Percentiles rank a stretch among this genome's conserved stretches.
phyloP scores from a whole-genome alignment of 2,797 vertebrate genomes.

The Tadarida brasiliensis region DNA sequence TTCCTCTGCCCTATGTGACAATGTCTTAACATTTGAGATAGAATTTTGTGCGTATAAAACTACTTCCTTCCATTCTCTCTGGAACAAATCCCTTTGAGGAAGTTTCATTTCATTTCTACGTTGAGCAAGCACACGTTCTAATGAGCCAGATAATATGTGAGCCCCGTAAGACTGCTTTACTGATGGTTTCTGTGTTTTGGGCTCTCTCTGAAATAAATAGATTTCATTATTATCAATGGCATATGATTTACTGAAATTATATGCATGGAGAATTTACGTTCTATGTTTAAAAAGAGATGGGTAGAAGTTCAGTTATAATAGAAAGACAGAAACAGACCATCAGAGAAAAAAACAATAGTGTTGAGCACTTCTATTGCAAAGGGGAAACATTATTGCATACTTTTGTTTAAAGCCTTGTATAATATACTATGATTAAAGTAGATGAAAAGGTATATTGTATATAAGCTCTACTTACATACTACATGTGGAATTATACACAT shows the following conservation, averaged over 20 bases:
- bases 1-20: background rate
- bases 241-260: background rate
- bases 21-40: constrained; percentile 51
- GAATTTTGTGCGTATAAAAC: background rate
- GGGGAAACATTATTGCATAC: background rate
- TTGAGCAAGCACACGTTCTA: background rate
- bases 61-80: background rate
- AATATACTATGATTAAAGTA: background rate
- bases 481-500: background rate
- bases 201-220: background rate
- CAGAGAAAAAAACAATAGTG: background rate
- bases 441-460: background rate
- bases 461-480: background rate
- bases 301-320: background rate
- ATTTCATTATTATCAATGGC: background rate
- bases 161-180: background rate
- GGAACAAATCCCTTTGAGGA: background rate
- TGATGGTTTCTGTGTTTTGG: background rate
- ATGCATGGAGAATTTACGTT: background rate
- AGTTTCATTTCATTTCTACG: background rate
- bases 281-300: background rate
- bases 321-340: background rate
- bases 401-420: constrained; percentile 18
- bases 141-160: background rate
- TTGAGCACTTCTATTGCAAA: constrained; percentile 3